phyloP scores from a whole-genome alignment of 1,140 invertebrate genomes.

The Plectrocnemia conspersa region DNA sequence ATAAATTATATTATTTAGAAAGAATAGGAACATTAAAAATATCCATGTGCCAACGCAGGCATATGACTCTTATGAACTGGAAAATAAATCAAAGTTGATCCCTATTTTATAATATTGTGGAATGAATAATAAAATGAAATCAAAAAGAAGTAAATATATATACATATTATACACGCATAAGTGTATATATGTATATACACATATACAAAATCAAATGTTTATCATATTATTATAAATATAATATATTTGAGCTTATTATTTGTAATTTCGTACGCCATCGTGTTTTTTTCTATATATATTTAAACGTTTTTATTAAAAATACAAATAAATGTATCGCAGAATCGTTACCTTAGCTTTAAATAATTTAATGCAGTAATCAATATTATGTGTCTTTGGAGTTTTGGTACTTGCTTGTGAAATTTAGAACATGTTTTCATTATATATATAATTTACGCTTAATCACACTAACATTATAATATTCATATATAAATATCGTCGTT shows the following conservation, averaged over 20 bases:
- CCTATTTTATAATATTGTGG: too few relatives aligned
- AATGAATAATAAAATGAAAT: too few relatives aligned
- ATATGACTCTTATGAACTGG: too few relatives aligned
- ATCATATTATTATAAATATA: conserved; percentile 4
- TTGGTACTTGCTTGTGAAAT: conserved; percentile 30
- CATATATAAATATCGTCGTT: conserved; percentile 22
- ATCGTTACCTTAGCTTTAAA: conserved; percentile 25
- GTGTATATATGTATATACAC: neutral
- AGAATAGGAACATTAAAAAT: too few relatives aligned
- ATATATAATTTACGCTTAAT: conserved; percentile 24
- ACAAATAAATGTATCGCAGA: conserved; percentile 24
- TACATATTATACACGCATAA: too few relatives aligned
- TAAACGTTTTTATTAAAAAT: neutral
- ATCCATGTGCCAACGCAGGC: too few relatives aligned
- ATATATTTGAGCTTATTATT: neutral
- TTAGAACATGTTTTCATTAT: conserved; percentile 35
- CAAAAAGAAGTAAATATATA: too few relatives aligned
- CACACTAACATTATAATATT: conserved; percentile 20
- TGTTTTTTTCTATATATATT: conserved; percentile 4
- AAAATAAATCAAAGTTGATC: too few relatives aligned
- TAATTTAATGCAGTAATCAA: conserved; percentile 27
- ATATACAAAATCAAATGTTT: neutral
- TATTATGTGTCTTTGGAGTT: conserved; percentile 28
- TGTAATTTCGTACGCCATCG: neutral
- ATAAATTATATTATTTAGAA: too few relatives aligned